Base-by-base conservation (phyloP, 2,797 vertebrate species). In the Pseudomugil tenellus region DNA sequence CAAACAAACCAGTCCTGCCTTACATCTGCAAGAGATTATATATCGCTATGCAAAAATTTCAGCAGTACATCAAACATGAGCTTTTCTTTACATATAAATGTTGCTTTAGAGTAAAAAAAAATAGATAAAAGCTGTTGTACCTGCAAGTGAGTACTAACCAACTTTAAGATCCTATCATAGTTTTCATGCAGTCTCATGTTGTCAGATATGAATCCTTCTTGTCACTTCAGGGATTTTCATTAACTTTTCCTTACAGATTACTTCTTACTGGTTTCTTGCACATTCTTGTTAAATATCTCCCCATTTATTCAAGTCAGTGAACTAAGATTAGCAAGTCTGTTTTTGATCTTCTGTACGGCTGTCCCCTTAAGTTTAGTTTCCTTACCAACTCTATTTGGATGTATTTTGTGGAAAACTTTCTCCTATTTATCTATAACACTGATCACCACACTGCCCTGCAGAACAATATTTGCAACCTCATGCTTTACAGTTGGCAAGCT, bases 1-100 rank as follows among this genome's bases (percentile, higher is more conserved):
- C 16, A 74, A 41, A 65, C 58, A 32, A 14, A 29, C 61, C 6
- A 29, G 11, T 51, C 4, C 31, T 67, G 41, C 51, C 31, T 29
- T 21, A 37, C 34, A 58, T 68, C 52, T 75, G 48, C 10, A n/a
- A 16, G 48, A n/a, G 10, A 55, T 70, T 62, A 58, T 54, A 59
- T 6, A n/a, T 23, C 13, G 29, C 6, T 17, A 23, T 13, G 23
- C 12, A 37, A 43, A 29, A 43, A 11, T 43, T 53, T 16, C 17
- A 25, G 39, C 31, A 25, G 25, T 1, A 4, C 2, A 35, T 11
- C 17, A 19, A 53, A 52, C 28, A 17, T 13, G 13, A 51, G 51
- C 16, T 53, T 53, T 53, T 53, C 51, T 28, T 19, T 26, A 17
- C 16, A 17, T 53, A 4, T 49, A 25, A 4, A 49, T 28, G 21